These are phyloP conservation scores for Melinopterus prodromus DNA, from an alignment of 2,888 invertebrate genomes.

Conservation along the genomic window DNA sequence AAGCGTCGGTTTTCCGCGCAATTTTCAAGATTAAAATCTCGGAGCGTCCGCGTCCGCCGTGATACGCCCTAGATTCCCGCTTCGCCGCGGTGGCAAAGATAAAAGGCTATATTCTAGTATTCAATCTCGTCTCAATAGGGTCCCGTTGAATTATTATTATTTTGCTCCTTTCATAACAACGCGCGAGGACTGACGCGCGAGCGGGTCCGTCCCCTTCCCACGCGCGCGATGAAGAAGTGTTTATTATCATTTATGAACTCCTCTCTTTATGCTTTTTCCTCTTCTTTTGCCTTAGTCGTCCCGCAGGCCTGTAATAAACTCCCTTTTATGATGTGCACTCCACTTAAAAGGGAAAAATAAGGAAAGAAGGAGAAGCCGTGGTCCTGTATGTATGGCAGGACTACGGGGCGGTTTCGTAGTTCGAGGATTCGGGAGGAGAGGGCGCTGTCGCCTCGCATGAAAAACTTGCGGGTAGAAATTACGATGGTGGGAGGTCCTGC, in stretches of 20 bases:
- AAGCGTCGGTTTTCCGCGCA: no score
- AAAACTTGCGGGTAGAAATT: not conserved
- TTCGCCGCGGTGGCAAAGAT: not conserved
- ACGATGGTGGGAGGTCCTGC: not conserved
- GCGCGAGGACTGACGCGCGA: not conserved
- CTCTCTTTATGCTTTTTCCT: not conserved
- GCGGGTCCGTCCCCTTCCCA: not conserved
- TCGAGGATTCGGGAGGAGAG: not conserved
- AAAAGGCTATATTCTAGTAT: not conserved
- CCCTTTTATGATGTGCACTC: conserved; percentile 4
- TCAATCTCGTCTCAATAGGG: not conserved
- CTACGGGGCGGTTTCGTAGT: not conserved
- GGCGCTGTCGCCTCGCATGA: not conserved
- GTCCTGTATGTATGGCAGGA: not conserved
- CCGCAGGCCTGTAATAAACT: not conserved
- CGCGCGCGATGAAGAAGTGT: not conserved
- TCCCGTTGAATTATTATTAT: not conserved
- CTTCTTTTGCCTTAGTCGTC: not conserved
- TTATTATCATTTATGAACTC: conserved; percentile 4
- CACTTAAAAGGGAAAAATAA: not conserved
- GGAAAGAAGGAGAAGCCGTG: not conserved
- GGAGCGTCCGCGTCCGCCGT: not conserved
- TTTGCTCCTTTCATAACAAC: not conserved
- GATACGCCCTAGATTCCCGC: not conserved
- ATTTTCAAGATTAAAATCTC: no score